Percentiles rank a stretch among this genome's conserved stretches.
Conservation (phyloP, 2,888 invertebrate species). For the Fragum whitleyi region DNA sequence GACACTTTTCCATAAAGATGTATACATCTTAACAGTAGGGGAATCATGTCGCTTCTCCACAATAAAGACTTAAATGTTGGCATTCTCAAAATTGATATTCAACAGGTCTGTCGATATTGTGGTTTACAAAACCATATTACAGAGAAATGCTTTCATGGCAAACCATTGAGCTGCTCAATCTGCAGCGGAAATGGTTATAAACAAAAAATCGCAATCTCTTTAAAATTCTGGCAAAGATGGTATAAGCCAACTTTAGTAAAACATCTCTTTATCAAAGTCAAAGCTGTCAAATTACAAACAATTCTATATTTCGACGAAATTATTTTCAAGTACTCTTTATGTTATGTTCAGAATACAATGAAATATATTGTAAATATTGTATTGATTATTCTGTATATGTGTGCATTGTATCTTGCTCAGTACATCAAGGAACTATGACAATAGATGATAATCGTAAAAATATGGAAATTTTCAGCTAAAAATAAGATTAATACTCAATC, state of each 20-base stretch:
- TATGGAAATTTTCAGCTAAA: no score
- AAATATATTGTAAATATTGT: no score
- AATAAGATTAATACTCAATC: no score
- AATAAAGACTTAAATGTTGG: background rate
- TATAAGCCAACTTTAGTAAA: background rate
- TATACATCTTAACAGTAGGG: background rate
- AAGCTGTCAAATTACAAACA: no score
- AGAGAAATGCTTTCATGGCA: background rate
- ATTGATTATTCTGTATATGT: no score
- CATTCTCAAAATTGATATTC: background rate
- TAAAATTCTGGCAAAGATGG: background rate
- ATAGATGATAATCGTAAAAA: no score
- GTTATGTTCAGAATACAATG: no score
- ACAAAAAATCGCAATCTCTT: background rate
- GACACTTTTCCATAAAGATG: background rate
- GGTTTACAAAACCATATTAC: background rate
- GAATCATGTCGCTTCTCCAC: background rate
- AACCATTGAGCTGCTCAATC: background rate
- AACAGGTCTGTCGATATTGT: background rate
- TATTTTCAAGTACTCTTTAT: no score
- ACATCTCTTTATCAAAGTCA: no score
- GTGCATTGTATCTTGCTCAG: no score
- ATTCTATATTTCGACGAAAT: no score
- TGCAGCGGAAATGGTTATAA: background rate
- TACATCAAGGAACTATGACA: no score